Percentiles rank a stretch among this genome's conserved stretches.
phyloP scores from a whole-genome alignment of 2,888 invertebrate species.

The Nowickia ferox region DNA sequence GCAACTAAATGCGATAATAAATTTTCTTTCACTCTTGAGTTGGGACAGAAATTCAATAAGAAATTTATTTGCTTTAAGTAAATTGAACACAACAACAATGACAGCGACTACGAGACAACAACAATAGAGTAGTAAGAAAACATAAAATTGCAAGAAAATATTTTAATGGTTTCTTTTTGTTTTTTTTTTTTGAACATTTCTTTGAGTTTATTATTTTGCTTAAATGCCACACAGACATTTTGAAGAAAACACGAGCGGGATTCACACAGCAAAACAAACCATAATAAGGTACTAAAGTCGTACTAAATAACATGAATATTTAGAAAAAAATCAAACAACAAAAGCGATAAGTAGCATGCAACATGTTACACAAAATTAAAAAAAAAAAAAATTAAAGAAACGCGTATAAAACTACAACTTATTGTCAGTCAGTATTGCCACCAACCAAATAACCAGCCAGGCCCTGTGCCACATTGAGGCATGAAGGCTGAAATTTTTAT shows the following conservation, averaged over 20 bases:
- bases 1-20: constrained; percentile 59
- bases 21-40: constrained; percentile 50
- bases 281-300: constrained; percentile 43
- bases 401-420: constrained; percentile 50
- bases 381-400: constrained; percentile 21
- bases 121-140: constrained; percentile 32
- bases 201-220: constrained; percentile 25
- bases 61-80: constrained; percentile 59
- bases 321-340: constrained; percentile 2
- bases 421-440: constrained; percentile 65
- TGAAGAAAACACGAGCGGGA: constrained; percentile 55
- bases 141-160: constrained; percentile 54
- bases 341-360: constrained; percentile 70
- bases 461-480: constrained; percentile 43
- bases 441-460: constrained; percentile 22
- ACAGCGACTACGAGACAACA: constrained; percentile 22
- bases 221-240: constrained; percentile 65
- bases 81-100: constrained; percentile 40
- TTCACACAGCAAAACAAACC: constrained; percentile 32
- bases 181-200: neutral
- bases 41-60: constrained; percentile 59
- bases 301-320: constrained; percentile 14
- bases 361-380: constrained; percentile 66
- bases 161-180: constrained; percentile 56
- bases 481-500: constrained; percentile 19